Base-by-base conservation (phyloP, 2,797 vertebrate species). In the Poeciliopsis turneri region DNA sequence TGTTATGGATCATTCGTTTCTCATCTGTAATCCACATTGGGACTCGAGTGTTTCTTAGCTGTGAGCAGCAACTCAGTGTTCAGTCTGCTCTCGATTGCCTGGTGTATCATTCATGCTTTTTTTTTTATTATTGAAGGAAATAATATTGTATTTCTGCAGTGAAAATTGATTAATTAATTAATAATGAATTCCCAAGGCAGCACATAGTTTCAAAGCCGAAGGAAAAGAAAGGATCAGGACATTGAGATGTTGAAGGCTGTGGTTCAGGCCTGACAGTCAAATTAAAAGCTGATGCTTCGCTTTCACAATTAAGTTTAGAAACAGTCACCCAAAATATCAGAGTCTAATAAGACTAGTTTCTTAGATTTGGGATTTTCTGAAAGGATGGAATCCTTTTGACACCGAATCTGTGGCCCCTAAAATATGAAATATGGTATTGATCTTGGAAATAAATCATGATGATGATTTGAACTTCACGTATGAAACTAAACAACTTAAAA, bases 1-100 rank as follows among this genome's bases (percentile, higher is more conserved):
- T 61, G 41, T 46, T 61, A 45, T 75, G 74, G 53, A 57, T 75
- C 10, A 57, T 70, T 70, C 74, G 49, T 79, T 79, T 59, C 61
- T 75, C 74, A 45, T 70, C 28, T 28, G 41, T 74, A 57, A 69
- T 70, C 68, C 74, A n/a, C 57, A 41, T 43, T 45, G 69, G 45
- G 66, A 51, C 45, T 64, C 18, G 43, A 61, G 39, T 30, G 28
- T 47, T 75, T 76, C 55, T 47, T 80, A 16, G 68, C 68, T 28
- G 25, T 8, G 25, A 70, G 68, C 43, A 45, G 68, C 23, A 7
- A 28, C 68, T 28, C 68, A 70, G 12, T 28, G 2, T 45, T 46
- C 41, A 1, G 20, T 16, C 41, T 43, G 41, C 13, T 43, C 25
- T 28, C 9, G 25, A 13, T 28, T 16, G 43, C 25, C 68, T 46